Evolutionary conservation across 2,888 invertebrate species (phyloP).

Genomic region (Heliconius charithonia): DNA sequence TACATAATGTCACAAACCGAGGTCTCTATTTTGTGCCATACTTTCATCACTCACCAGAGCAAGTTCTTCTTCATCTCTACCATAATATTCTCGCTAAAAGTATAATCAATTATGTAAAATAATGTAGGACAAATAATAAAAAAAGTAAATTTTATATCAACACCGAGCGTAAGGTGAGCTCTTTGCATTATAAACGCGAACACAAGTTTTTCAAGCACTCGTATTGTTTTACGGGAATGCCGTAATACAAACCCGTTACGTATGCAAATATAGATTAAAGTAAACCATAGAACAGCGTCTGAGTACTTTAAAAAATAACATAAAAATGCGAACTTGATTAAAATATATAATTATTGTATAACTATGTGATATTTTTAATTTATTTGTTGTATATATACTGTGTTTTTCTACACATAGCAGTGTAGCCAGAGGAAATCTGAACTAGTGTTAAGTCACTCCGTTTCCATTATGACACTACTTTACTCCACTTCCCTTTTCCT

Average conservation of each 20-base stretch:
- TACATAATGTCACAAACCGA: too few relatives aligned
- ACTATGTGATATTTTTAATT: neutral
- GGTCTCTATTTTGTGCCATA: too few relatives aligned
- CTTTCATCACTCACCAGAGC: too few relatives aligned
- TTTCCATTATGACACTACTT: too few relatives aligned
- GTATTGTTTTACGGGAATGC: conserved; percentile 14
- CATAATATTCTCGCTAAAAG: too few relatives aligned
- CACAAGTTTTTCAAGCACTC: conserved; percentile 9
- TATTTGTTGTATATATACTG: too few relatives aligned
- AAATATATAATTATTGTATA: conserved; percentile 1
- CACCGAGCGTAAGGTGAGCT: conserved; percentile 1
- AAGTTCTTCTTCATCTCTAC: too few relatives aligned
- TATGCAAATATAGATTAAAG: conserved; percentile 35
- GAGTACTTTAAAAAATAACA: neutral
- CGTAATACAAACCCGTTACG: conserved; percentile 26
- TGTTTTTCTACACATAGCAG: too few relatives aligned
- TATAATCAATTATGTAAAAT: neutral
- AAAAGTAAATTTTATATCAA: neutral
- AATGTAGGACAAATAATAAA: neutral
- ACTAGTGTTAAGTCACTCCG: too few relatives aligned
- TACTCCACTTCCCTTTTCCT: too few relatives aligned
- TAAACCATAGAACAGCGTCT: conserved; percentile 14
- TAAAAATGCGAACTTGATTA: neutral
- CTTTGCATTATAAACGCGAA: conserved; percentile 1
- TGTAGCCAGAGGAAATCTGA: too few relatives aligned